phyloP scores from a whole-genome alignment of 2,797 vertebrate species.

The Margarornis squamiger region DNA sequence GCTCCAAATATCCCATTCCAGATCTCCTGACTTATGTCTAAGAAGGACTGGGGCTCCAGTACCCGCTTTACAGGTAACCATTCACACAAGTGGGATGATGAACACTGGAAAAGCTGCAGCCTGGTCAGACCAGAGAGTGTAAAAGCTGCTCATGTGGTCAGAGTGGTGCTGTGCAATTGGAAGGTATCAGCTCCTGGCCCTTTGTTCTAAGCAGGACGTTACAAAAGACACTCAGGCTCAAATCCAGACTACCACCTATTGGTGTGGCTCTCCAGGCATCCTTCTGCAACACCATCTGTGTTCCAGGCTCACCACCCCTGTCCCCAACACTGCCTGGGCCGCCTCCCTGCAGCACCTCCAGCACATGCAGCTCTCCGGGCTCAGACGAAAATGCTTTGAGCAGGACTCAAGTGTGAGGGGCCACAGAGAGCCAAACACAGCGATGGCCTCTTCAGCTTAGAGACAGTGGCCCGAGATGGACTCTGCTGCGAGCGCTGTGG shows the following conservation, averaged over 20 bases:
- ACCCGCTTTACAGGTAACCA: background rate
- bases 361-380: fast-evolving
- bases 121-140: background rate
- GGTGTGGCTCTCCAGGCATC: background rate
- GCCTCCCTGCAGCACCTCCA: background rate
- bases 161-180: background rate
- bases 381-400: background rate
- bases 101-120: background rate
- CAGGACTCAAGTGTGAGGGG: background rate
- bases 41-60: background rate
- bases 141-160: background rate
- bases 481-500: background rate
- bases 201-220: background rate
- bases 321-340: fast-evolving
- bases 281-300: background rate
- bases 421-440: background rate
- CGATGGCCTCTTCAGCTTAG: background rate
- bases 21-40: background rate
- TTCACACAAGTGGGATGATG: background rate
- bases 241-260: background rate
- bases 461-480: background rate
- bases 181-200: background rate
- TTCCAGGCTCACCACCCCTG: background rate
- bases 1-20: background rate
- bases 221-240: background rate